These are phyloP conservation scores for Xiphorhynchus erythropygius DNA, from an alignment of 2,797 vertebrate species.

Conservation along the genomic window DNA sequence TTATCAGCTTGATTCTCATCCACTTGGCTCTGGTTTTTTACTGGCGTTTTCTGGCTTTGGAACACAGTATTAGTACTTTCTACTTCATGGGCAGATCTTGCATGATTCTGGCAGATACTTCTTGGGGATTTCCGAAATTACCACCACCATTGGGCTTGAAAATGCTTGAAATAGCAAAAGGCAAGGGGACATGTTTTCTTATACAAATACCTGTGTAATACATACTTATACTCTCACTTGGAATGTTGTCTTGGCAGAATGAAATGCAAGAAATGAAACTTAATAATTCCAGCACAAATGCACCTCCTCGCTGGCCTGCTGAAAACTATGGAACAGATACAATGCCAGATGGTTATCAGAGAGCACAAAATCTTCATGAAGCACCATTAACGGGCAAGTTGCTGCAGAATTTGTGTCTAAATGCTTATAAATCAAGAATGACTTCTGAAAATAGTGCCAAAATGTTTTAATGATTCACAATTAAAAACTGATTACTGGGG, in stretches of 20 bases:
- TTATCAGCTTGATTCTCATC: background rate
- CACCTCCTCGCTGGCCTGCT: slow-evolving; percentile 84
- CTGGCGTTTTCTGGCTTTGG: background rate
- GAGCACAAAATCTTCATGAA: slow-evolving; percentile 88
- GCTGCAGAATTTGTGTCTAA: background rate
- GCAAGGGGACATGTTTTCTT: background rate
- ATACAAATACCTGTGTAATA: background rate
- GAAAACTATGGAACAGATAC: slow-evolving; percentile 86
- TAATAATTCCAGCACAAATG: slow-evolving; percentile 78
- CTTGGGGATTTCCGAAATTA: background rate
- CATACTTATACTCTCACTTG: background rate
- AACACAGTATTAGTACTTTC: background rate
- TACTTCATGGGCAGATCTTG: background rate
- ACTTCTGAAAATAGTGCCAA: background rate
- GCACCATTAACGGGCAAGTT: slow-evolving; percentile 89
- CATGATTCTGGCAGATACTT: background rate
- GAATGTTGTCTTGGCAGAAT: slow-evolving; percentile 77
- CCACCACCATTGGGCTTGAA: background rate
- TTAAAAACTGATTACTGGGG: background rate
- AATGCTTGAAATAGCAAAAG: background rate
- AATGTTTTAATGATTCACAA: background rate
- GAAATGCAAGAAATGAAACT: slow-evolving; percentile 94
- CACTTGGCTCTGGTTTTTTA: background rate
- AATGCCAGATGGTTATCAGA: slow-evolving; percentile 85
- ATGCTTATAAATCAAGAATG: background rate